Conservation (phyloP, 2,797 vertebrate species). For the Crypturellus tataupa region DNA sequence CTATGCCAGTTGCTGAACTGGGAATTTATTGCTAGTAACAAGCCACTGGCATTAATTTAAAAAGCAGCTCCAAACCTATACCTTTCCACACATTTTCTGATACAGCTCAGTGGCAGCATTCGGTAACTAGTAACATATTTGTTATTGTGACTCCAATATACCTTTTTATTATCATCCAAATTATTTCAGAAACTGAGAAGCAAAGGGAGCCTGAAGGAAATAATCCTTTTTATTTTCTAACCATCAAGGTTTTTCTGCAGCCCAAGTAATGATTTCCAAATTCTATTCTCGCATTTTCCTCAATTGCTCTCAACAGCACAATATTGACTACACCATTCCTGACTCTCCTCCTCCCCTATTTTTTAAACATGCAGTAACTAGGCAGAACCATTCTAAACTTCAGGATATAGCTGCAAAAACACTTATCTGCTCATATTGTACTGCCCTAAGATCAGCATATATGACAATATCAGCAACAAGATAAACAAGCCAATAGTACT, state of each 20-base stretch:
- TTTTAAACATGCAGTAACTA: accelerated
- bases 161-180: not conserved
- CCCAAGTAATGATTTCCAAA: not conserved
- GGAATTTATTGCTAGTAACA: not conserved
- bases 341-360: accelerated
- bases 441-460: not conserved
- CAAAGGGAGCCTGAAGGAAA: not conserved
- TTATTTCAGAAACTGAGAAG: not conserved
- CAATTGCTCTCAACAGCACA: not conserved
- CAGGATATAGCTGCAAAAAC: not conserved
- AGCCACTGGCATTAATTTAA: not conserved
- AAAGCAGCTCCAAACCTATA: not conserved
- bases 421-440: not conserved
- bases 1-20: not conserved
- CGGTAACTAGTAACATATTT: not conserved
- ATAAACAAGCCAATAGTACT: not conserved
- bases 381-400: not conserved
- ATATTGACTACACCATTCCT: not conserved
- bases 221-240: not conserved
- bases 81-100: not conserved
- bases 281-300: not conserved
- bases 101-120: not conserved
- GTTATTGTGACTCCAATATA: not conserved
- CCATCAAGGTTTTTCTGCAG: not conserved
- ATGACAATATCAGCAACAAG: not conserved